Conservation (phyloP, 2,888 invertebrate species). For the Pyrochroa serraticornis region DNA sequence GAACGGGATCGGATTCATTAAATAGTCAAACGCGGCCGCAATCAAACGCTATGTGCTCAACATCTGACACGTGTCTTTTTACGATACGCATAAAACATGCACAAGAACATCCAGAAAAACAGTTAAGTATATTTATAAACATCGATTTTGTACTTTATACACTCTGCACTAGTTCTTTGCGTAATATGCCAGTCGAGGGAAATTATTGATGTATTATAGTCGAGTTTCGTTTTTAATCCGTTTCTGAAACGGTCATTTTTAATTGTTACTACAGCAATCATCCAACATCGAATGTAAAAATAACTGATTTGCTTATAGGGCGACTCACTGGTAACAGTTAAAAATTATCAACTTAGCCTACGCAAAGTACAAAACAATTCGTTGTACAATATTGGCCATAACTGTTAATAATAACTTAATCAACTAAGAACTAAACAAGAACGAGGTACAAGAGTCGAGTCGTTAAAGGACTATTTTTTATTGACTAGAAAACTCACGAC, state of each 20-base stretch:
- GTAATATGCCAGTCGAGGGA: not conserved
- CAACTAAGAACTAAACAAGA: not conserved
- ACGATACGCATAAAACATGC: not conserved
- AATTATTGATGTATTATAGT: not conserved
- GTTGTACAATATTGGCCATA: slow-evolving; percentile 46
- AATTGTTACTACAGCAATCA: slow-evolving; percentile 14
- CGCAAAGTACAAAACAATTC: slow-evolving; percentile 36
- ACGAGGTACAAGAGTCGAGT: no score
- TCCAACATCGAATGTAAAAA: slow-evolving; percentile 13
- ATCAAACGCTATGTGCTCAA: not conserved
- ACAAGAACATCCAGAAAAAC: not conserved
- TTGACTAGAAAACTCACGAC: not conserved
- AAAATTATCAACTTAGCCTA: slow-evolving; percentile 9
- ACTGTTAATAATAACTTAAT: slow-evolving; percentile 13
- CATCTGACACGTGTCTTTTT: not conserved
- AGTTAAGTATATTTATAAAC: slow-evolving; percentile 1
- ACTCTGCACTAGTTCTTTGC: slow-evolving; percentile 1
- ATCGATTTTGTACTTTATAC: not conserved
- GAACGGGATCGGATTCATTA: no score
- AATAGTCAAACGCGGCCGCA: no score
- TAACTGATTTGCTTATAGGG: slow-evolving; percentile 3
- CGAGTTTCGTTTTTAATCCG: slow-evolving; percentile 6
- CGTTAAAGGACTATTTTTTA: no score
- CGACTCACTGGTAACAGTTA: slow-evolving; percentile 26
- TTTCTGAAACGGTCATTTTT: slow-evolving; percentile 19